Evolutionary conservation across 2,888 invertebrate species (phyloP), one percentile per base, ranked within the genome.

Genomic region (Plebejus melissa): DNA sequence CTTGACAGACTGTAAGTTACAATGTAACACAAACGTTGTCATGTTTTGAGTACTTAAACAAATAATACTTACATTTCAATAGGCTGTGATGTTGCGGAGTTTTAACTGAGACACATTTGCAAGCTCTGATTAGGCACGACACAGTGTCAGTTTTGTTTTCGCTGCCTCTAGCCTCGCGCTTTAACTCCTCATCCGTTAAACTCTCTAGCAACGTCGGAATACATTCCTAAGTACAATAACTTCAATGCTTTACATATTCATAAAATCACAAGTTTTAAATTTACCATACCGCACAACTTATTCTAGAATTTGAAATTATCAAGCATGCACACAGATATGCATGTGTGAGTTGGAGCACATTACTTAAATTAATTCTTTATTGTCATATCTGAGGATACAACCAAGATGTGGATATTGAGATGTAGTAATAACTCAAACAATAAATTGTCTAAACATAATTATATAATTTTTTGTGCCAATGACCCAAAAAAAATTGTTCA

Each of bases 71-170:
- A 94, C 94, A 95, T 84, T 95, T 94, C 77, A 95, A 91, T 79
- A 95, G 86, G 82, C 90, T 98, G 83, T 98, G 98, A 85, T 97
- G 97, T 80, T 96, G 96, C 0, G 97, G 96, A 77, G 98, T 95
- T 82, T 98, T 96, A 60, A 96, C 96, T 32, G 98, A 97, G 82
- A 99, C 95, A 88, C 96, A 97, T 91, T 98, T 98, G 81, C 98
- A 96, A 60, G 98, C 97, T 91, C 98, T 97, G 79, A 99, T 98
- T 87, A 99, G 97, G 80, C 98, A 97, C 79, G 99, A 98, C 80
- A 99, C 97, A 74, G 98, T 97, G 91, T 99, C 99, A 88, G 98
- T 99, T 92, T 99, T 99, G 79, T 97, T 97, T 90, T 99, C 99
- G 85, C 96, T 97, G 22, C 95, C 95, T 86, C 98, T 98, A 4